Conservation (phyloP, 2,888 invertebrate genomes). For the Adelognathus sp. region DNA sequence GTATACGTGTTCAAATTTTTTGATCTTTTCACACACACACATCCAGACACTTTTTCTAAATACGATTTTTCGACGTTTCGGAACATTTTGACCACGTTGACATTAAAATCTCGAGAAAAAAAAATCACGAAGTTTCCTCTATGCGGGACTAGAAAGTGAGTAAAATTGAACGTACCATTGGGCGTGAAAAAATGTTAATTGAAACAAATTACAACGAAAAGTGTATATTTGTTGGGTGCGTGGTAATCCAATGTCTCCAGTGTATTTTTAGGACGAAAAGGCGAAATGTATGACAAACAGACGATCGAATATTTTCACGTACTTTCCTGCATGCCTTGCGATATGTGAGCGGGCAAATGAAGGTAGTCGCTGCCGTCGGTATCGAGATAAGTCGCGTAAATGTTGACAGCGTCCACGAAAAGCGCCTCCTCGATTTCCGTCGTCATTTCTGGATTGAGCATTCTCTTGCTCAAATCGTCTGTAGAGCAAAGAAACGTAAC, state of each 20-base stretch:
- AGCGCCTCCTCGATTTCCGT: conserved; percentile 85
- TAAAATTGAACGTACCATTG: no score
- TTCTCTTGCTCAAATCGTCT: conserved; percentile 92
- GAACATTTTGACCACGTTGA: no score
- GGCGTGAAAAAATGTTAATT: no score
- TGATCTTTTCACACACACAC: no score
- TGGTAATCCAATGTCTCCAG: background rate
- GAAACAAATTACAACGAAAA: conserved; percentile 17
- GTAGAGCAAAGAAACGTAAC: conserved; percentile 68
- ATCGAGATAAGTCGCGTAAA: conserved; percentile 87
- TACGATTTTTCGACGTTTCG: no score
- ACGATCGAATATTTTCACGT: conserved; percentile 37
- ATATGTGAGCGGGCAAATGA: conserved; percentile 75
- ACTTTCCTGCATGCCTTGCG: conserved; percentile 76
- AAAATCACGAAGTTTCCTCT: no score
- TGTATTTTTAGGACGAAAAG: background rate
- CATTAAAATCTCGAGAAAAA: no score
- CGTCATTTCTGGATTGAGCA: conserved; percentile 89
- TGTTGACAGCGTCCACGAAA: conserved; percentile 85
- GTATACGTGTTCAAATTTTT: no score
- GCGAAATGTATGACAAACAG: background rate
- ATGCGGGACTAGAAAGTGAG: no score
- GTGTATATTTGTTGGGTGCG: background rate
- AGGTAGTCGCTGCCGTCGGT: conserved; percentile 83
- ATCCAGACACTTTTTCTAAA: no score